These are phyloP conservation scores for Serrognathus titanus DNA, from an alignment of 2,888 invertebrate genomes.

Conservation along the genomic window DNA sequence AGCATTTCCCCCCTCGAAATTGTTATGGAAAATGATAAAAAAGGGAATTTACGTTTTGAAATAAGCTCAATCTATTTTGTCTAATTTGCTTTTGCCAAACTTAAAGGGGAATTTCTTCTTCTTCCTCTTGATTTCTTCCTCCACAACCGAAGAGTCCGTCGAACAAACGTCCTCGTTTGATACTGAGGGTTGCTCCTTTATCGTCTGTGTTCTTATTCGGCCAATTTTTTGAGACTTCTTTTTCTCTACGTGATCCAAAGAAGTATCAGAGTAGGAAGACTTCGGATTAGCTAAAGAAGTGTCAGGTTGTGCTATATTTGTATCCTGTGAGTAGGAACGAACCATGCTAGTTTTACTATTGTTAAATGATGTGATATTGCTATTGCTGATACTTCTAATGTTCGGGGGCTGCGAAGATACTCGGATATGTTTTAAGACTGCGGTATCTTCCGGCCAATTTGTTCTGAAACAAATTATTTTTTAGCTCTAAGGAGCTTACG, in stretches of 20 bases:
- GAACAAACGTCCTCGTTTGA: slow-evolving; percentile 64
- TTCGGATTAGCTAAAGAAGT: slow-evolving; percentile 41
- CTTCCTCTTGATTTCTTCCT: slow-evolving; percentile 60
- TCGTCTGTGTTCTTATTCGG: slow-evolving; percentile 29
- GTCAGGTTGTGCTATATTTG: slow-evolving; percentile 41
- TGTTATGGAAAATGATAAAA: slow-evolving; percentile 2
- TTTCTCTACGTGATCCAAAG: slow-evolving; percentile 37
- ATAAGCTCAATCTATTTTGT: slow-evolving; percentile 3
- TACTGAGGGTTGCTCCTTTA: slow-evolving; percentile 36
- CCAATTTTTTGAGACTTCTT: slow-evolving; percentile 13
- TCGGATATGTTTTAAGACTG: slow-evolving; percentile 19
- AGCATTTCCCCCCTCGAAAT: too few species aligned
- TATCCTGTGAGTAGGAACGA: slow-evolving; percentile 54
- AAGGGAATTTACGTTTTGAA: slow-evolving; percentile 1
- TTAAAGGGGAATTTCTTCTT: slow-evolving; percentile 57
- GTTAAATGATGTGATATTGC: slow-evolving; percentile 32
- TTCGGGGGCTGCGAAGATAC: slow-evolving; percentile 24
- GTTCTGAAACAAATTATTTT: slow-evolving; percentile 23
- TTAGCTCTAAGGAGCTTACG: not conserved
- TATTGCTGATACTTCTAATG: slow-evolving; percentile 34
- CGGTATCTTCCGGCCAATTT: slow-evolving; percentile 27
- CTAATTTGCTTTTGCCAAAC: slow-evolving; percentile 37
- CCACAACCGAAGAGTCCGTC: slow-evolving; percentile 67
- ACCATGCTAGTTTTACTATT: slow-evolving; percentile 40
- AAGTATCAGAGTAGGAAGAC: slow-evolving; percentile 53